Evolutionary conservation across 2,797 vertebrate genomes (phyloP).

Genomic region (Chiloscyllium punctatum): DNA sequence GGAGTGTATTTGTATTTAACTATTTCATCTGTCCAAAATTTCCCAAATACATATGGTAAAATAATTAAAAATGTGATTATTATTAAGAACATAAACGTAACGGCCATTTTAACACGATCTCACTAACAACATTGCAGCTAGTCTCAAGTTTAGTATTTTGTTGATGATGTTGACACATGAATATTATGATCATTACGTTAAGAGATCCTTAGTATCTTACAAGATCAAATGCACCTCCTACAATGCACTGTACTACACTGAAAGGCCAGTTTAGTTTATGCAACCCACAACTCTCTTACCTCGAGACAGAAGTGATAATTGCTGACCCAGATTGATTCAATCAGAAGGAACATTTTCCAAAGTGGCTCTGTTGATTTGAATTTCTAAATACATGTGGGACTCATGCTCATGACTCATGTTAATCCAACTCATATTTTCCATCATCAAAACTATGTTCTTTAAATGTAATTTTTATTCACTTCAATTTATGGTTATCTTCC

Average conservation of each 20-base stretch:
- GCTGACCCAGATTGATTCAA: background rate
- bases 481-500: background rate
- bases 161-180: background rate
- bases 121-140: background rate
- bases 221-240: background rate
- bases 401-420: background rate
- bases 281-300: background rate
- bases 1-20: background rate
- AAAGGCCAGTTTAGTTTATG: background rate
- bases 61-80: background rate
- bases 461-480: background rate
- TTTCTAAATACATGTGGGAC: background rate
- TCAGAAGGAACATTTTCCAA: background rate
- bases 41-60: background rate
- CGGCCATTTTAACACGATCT: background rate
- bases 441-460: background rate
- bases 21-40: background rate
- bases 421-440: background rate
- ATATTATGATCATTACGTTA: too few species aligned
- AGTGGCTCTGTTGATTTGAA: background rate
- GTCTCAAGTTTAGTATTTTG: background rate
- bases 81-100: background rate
- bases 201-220: background rate
- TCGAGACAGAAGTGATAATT: background rate
- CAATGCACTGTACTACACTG: background rate